Evolutionary conservation across 2,797 vertebrate genomes (phyloP), one percentile per base, ranked within the genome.

Genomic region (Chaunax sp.): DNA sequence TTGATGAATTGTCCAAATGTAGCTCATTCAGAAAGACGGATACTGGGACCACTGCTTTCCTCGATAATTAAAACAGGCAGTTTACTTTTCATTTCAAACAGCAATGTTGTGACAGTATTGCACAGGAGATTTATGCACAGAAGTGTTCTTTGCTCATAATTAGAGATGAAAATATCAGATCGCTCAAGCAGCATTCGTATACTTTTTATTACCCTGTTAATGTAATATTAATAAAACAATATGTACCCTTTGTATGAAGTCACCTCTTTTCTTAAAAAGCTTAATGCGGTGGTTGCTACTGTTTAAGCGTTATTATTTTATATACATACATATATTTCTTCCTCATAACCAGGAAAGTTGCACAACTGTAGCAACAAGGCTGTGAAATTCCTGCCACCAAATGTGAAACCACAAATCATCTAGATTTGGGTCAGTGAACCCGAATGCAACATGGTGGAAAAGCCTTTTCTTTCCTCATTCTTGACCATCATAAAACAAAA

Each of bases 71-170:
- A 83, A 86, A 82, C 62, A 49, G 62, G 47, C 72, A 70, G 82
- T 72, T 87, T 82, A 72, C 77, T 59, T 84, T 83, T 88, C 68
- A 75, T 82, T 83, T 77, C 64, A 80, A 77, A 70, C 61, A 71
- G 66, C 77, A 69, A 70, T 35, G 18, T 53, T 82, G 63, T 76
- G 78, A 87, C 71, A 69, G 51, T 51, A 80, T 69, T 75, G 68
- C 70, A 30, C 73, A 41, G 45, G 57, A 84, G 76, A 84, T 75
- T 77, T 68, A 72, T 73, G 66, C 69, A 62, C 68, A 28, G 60
- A 61, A 46, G 45, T 46, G 47, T 45, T 66, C 67, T 78, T 79
- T 59, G 80, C 72, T 65, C 30, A 68, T 84, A 86, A 89, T 89
- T 84, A 86, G 28, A 79, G 57, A 87, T 41, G 76, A 77, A 85